A percentile compares a stretch with the other conserved stretches of the same genome.
Conservation (phyloP, 53 echinoderm and acorn worm species). For the Actinopyga echinites region DNA sequence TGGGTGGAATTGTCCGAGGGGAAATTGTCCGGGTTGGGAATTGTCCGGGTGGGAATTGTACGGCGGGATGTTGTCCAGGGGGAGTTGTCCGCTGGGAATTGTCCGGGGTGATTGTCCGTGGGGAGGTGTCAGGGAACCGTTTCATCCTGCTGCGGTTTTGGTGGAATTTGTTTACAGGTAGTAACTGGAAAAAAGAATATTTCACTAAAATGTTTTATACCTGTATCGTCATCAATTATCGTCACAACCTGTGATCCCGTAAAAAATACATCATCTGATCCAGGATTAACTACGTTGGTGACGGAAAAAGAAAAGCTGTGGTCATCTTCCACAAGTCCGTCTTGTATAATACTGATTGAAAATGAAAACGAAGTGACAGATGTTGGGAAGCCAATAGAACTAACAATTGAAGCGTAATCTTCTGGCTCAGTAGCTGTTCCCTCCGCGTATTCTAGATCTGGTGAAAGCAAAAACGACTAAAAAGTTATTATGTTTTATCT, state of each 20-base stretch:
- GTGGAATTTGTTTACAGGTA: no score
- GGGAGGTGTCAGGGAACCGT: no score
- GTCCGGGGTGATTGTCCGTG: no score
- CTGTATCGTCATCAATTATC: slow-evolving; percentile 1
- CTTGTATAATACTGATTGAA: not conserved
- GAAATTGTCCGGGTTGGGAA: no score
- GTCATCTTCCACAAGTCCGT: not conserved
- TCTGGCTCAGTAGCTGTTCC: not conserved
- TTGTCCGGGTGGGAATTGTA: no score
- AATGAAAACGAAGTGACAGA: not conserved
- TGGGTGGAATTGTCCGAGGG: no score
- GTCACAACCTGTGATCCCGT: not conserved
- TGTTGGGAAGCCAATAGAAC: not conserved
- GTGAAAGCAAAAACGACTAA: no score
- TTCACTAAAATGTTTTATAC: not conserved
- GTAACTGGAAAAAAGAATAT: no score
- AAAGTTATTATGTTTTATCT: no score
- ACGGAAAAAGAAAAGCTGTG: not conserved
- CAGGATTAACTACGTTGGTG: not conserved
- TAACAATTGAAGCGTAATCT: not conserved
- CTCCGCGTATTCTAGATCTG: not conserved
- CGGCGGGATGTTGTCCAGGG: no score
- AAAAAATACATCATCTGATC: not conserved
- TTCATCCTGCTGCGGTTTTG: no score
- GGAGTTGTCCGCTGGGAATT: no score